Conservation (phyloP, 2,888 invertebrate species). For the Eupithecia subfuscata region DNA sequence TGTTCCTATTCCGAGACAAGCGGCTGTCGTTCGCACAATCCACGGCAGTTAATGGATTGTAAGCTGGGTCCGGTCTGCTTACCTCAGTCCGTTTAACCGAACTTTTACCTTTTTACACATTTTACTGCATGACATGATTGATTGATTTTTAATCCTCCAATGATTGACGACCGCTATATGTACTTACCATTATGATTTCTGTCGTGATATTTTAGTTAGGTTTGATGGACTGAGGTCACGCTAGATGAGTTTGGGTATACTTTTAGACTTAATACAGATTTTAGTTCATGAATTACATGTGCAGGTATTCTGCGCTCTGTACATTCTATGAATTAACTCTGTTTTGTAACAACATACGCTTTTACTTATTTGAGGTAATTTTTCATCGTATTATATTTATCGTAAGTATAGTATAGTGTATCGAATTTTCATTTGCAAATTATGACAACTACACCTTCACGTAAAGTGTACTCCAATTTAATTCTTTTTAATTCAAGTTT, state of each 20-base stretch:
- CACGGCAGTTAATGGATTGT: conserved; percentile 56
- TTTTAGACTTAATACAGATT: conserved; percentile 60
- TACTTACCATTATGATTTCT: conserved; percentile 43
- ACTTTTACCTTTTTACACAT: conserved; percentile 30
- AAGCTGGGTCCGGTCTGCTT: conserved; percentile 55
- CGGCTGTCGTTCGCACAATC: conserved; percentile 72
- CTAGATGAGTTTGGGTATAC: conserved; percentile 57
- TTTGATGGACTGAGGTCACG: conserved; percentile 65
- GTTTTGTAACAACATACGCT: conserved; percentile 78
- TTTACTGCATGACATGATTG: conserved; percentile 53
- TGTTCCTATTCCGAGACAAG: conserved; percentile 75
- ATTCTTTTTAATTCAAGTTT: conserved; percentile 50
- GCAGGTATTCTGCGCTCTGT: conserved; percentile 44
- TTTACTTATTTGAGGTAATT: conserved; percentile 79
- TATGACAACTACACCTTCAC: conserved; percentile 76
- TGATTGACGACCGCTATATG: conserved; percentile 43
- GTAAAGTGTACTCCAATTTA: conserved; percentile 54
- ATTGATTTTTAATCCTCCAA: conserved; percentile 36
- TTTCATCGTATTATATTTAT: conserved; percentile 82
- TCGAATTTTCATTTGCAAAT: conserved; percentile 75
- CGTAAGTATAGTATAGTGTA: conserved; percentile 80
- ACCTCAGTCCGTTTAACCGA: conserved; percentile 67
- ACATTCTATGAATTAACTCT: conserved; percentile 59
- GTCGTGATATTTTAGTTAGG: conserved; percentile 50
- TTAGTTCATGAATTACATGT: conserved; percentile 56